Percentiles rank a stretch among this genome's conserved stretches.
Conservation (phyloP, 2,113 vertebrate species). For the Menidia beryllina region DNA sequence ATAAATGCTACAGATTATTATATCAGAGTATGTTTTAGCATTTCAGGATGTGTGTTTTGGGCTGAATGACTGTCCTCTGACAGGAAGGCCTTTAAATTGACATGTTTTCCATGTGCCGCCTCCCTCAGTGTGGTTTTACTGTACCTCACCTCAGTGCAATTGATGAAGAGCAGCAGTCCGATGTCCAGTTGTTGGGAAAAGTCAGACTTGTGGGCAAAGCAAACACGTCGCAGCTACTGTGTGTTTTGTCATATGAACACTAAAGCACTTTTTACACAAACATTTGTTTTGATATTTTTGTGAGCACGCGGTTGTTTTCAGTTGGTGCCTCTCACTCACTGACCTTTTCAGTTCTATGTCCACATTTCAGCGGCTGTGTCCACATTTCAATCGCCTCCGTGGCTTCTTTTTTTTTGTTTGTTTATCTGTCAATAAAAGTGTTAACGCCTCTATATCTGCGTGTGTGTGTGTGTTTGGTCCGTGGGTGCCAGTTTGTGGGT, state of each 20-base stretch:
- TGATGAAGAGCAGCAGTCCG: constrained; percentile 41
- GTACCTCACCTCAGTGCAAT: constrained; percentile 74
- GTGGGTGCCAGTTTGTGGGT: not conserved
- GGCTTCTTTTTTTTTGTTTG: too few species aligned
- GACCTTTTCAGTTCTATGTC: constrained; percentile 23
- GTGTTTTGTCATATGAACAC: constrained; percentile 79
- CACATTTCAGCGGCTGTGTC: constrained; percentile 6
- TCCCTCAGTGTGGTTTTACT: constrained; percentile 44
- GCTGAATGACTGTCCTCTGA: constrained; percentile 65
- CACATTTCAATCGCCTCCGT: constrained; percentile 36
- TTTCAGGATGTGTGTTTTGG: constrained; percentile 14
- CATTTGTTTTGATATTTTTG: constrained; percentile 82
- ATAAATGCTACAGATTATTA: constrained; percentile 22
- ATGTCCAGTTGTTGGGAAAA: constrained; percentile 25
- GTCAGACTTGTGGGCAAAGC: constrained; percentile 37
- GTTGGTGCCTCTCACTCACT: constrained; percentile 9
- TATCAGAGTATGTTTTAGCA: constrained; percentile 41
- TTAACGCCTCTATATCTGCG: constrained; percentile 7
- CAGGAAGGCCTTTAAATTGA: constrained; percentile 46
- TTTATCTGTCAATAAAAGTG: constrained; percentile 74
- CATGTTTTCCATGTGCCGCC: constrained; percentile 40
- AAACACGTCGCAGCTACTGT: constrained; percentile 50
- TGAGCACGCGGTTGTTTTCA: constrained; percentile 56
- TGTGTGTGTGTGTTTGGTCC: too few species aligned
- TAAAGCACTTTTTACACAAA: constrained; percentile 82